Evolutionary conservation across 2,888 invertebrate species (phyloP), one percentile per base, ranked within the genome.

Genomic region (Parnassius glacialis): DNA sequence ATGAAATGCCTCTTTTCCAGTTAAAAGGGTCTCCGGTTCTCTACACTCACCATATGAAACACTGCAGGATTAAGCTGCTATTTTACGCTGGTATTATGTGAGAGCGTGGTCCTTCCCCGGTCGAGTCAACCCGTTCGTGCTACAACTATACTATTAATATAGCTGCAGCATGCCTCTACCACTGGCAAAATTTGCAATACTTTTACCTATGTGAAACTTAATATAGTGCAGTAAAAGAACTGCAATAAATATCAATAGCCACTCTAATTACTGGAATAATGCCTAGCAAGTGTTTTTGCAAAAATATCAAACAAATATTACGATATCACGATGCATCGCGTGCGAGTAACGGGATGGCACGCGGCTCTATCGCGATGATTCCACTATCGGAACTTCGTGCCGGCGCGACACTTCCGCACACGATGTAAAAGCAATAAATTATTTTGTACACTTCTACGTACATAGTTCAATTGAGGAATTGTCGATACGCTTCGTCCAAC

Each of bases 361-460:
- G 42, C 52, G 53, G 41, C 57, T 45, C 3, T 66, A 63, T 65
- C 63, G 64, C 63, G 61, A 57, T 66, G 65, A 62, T 57, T 61
- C 64, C 59, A 61, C 61, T 66, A 68, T 68, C 66, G 65, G 67
- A 68, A 68, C 67, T 59, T 57, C 60, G 56, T 57, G 64, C 52
- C 56, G 59, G 47, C 56, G 57, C 10, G n/a, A 47, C n/a, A 63
- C 67, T 69, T 68, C 69, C 69, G 67, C 68, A 65, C 65, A 65
- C 55, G 25, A 44, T 65, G 65, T 10, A 12, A n/a, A 65, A 66
- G 47, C 41, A 13, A 44, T 51, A 50, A 42, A 52, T 25, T 34
- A 34, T 34, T 5, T 34, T 5, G 34, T 34, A 34, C 34, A 34
- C 34, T 34, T 34, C 34, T 34, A 3, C 34, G 34, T 34, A 7